Percentiles rank a stretch among this genome's conserved stretches.
phyloP scores from a whole-genome alignment of 2,797 vertebrate genomes.

The Dipus sagitta region DNA sequence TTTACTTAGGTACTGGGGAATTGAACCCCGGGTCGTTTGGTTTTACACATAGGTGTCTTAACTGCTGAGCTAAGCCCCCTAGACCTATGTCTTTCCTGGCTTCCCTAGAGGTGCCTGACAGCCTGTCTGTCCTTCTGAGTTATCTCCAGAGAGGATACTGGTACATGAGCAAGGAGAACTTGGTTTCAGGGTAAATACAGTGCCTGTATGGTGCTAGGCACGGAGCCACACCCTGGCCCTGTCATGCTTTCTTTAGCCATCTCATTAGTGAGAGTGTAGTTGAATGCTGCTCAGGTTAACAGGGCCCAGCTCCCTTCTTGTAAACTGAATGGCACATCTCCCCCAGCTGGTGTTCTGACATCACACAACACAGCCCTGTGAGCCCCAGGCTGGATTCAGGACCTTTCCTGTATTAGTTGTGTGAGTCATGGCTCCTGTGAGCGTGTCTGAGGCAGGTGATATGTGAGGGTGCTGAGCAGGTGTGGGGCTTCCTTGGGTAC shows the following conservation, averaged over 20 bases:
- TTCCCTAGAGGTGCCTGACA: not conserved
- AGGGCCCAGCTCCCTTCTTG: not conserved
- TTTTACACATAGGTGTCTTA: too few relatives aligned
- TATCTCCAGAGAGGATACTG: not conserved
- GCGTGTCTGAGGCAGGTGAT: not conserved
- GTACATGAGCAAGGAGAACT: not conserved
- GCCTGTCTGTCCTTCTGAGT: not conserved
- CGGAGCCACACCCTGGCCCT: not conserved
- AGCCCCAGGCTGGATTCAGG: not conserved
- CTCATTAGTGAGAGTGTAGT: not conserved
- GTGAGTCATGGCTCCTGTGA: not conserved
- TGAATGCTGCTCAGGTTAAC: not conserved
- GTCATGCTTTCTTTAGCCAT: not conserved
- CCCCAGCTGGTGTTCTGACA: rapidly evolving
- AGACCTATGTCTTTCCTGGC: not conserved
- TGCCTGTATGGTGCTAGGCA: not conserved
- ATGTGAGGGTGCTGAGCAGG: not conserved
- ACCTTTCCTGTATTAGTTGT: too few relatives aligned
- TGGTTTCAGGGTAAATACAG: not conserved
- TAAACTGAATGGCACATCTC: too few relatives aligned
- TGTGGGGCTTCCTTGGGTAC: not conserved
- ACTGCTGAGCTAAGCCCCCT: too few relatives aligned
- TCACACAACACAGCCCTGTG: not conserved
- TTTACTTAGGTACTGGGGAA: too few relatives aligned
- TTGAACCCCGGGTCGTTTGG: too few relatives aligned